Base-by-base conservation (phyloP, 30 jellyfish, hydroid and myxozoan genomes). In the Pseudorhiza aurosa region DNA sequence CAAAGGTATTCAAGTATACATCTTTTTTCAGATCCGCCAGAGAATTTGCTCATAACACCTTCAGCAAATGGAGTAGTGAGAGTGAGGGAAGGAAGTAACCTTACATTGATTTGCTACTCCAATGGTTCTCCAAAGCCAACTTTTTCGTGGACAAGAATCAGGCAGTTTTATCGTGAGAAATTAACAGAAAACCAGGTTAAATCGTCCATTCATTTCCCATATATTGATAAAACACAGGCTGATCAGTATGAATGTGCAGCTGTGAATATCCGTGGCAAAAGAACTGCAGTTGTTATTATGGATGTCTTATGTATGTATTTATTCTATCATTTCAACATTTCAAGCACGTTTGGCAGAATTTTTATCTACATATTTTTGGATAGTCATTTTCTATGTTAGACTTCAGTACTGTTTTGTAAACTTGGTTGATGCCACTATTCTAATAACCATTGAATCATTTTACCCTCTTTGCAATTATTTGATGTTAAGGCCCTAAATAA, bases 41-140 rank as follows among this genome's bases (percentile, higher is more conserved):
- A 77, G 50, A 75, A 75, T 49, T 64, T 83, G 6, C 27, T 19
- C 51, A 75, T 90, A 14, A 51, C 43, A 8, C 87, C 89, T 2
- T 65, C 93, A 15, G 18, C 83, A 63, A 79, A 83, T 27, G 96
- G 93, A 10, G 97, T 79, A 14, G 94, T 81, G 32, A 63, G 68
- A 21, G 95, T 91, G 2, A 74, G 68, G 0, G 89, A 92, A 65
- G 93, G 93, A 1, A 31, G 87, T 8, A 92, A 92, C 69, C 57
- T 86, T 6, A 92, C 98, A 8, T 76, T 92, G 59, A 36, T 46
- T 2, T 85, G 96, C 58, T 26, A 35, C 9, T 65, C 88, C 0
- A 89, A 81, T 73, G 98, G 97, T 28, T 46, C 70, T 59, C 98
- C 98, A 1, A 60, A 75, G 17, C 96, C 98, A 11, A 51, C 83